Evolutionary conservation across 2,888 invertebrate species (phyloP).

Genomic region (Craniophora ligustri): DNA sequence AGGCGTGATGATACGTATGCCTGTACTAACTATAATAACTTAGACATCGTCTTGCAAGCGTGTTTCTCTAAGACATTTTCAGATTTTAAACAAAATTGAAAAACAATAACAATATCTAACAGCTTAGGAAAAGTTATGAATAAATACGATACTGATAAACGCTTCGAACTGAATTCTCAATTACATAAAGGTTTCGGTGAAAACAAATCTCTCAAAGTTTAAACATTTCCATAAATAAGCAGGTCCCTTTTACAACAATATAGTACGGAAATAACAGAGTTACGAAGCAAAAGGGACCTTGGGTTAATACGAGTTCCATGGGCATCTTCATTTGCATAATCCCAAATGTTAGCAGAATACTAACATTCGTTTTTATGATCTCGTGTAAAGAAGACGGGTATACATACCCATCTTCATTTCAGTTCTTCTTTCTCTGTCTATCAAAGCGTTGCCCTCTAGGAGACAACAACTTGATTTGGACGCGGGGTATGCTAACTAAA

Average conservation of each 20-base stretch:
- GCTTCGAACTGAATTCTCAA: neutral
- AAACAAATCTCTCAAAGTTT: conserved; percentile 13
- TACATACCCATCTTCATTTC: too few relatives aligned
- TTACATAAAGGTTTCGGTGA: conserved; percentile 10
- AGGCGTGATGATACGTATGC: too few relatives aligned
- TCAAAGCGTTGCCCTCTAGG: conserved; percentile 25
- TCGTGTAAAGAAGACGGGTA: conserved; percentile 28
- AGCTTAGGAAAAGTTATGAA: neutral
- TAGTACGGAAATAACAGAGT: conserved; percentile 29
- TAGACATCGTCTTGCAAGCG: too few relatives aligned
- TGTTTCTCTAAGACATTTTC: too few relatives aligned
- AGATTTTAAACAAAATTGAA: too few relatives aligned
- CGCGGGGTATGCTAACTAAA: conserved; percentile 49
- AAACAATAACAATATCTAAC: neutral
- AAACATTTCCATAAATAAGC: conserved; percentile 33
- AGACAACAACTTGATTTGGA: conserved; percentile 58
- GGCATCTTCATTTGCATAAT: conserved; percentile 46
- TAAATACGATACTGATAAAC: neutral
- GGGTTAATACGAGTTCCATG: conserved; percentile 48
- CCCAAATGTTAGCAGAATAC: conserved; percentile 44
- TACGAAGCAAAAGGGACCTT: conserved; percentile 33
- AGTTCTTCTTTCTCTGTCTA: too few relatives aligned
- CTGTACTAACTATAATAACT: too few relatives aligned
- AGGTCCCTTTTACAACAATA: conserved; percentile 11
- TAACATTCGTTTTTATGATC: conserved; percentile 51